Evolutionary conservation across 2,888 invertebrate species (phyloP), one percentile per base, ranked within the genome.

Genomic region (Hipparchia semele): DNA sequence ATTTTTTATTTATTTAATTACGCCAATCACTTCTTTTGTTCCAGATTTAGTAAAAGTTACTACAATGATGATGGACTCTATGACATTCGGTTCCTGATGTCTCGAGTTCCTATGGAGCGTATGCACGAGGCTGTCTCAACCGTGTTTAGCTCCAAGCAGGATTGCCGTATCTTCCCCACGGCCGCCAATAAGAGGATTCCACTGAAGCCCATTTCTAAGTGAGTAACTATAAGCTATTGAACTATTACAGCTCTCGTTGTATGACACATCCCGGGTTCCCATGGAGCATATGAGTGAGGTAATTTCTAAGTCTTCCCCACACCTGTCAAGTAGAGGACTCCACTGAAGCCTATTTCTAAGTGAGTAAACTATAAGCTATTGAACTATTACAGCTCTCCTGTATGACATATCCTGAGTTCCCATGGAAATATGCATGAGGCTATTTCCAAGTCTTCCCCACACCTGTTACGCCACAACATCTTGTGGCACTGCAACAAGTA

Each of bases 211-310:
- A 85, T 87, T 5, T 68, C 53, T 9, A 84, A 79, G 89, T 88
- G 66, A 82, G 82, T 80, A 23, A 61, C 53, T 13, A 6, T 13
- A 12, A 13, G 13, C 12, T 59, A 59, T 2, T 54, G 53, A 49
- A 7, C 8, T 49, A 49, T 49, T 49, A 49, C 8, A 49, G 6
- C 49, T 39, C 2, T 39, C 82, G 0, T 75, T 80, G 73, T 87
- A 91, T 77, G 90, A 94, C 76, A 89, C 92, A 83, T 87, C 88
- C 2, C 88, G 94, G 7, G 83, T 94, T 67, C 84, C 90, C 0
- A 80, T 84, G 73, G 94, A 94, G 82, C 86, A 94, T 12, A 88
- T 87, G 87, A 95, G 95, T 80, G 81, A 82, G 6, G 94, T 90
- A 0, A 83, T 94, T 0, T 81, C 84, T 1, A 87, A 0, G 76